Percentiles rank a stretch among this genome's conserved stretches.
phyloP scores from a whole-genome alignment of 2,113 vertebrate genomes.

The Ailuropoda melanoleuca region DNA sequence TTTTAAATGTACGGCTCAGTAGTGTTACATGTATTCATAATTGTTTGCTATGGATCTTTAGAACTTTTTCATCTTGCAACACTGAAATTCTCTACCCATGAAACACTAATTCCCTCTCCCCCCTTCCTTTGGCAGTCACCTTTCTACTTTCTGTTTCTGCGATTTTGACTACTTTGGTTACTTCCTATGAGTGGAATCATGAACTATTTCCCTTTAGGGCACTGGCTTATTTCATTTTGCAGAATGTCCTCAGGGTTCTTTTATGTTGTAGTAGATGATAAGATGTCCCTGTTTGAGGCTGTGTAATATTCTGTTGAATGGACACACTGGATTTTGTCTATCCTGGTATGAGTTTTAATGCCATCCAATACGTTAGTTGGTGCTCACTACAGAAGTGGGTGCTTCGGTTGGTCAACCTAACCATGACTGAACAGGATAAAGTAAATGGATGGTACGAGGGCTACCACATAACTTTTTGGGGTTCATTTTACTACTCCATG shows the following conservation, averaged over 20 bases:
- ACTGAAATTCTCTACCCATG: not conserved
- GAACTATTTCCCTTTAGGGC: not conserved
- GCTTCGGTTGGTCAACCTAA: slow-evolving; percentile 38
- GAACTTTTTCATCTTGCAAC: not conserved
- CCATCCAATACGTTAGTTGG: not conserved
- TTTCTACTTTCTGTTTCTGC: not conserved
- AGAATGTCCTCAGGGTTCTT: not conserved
- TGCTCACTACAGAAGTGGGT: not conserved
- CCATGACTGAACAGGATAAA: not conserved
- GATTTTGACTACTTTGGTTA: not conserved
- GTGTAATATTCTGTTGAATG: not conserved
- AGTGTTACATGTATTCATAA: not conserved
- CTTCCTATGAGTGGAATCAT: not conserved
- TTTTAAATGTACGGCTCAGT: not conserved
- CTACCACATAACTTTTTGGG: not conserved
- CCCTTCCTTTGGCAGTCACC: not conserved
- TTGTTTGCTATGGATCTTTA: not conserved
- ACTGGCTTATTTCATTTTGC: not conserved
- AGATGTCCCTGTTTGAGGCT: not conserved
- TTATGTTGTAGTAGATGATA: not conserved
- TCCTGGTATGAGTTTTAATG: not conserved
- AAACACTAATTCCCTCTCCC: not conserved
- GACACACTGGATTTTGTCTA: not conserved
- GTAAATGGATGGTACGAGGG: not conserved
- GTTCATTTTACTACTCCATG: not conserved